Conservation (phyloP, 1,140 invertebrate species). For the Ceratina japonica region DNA sequence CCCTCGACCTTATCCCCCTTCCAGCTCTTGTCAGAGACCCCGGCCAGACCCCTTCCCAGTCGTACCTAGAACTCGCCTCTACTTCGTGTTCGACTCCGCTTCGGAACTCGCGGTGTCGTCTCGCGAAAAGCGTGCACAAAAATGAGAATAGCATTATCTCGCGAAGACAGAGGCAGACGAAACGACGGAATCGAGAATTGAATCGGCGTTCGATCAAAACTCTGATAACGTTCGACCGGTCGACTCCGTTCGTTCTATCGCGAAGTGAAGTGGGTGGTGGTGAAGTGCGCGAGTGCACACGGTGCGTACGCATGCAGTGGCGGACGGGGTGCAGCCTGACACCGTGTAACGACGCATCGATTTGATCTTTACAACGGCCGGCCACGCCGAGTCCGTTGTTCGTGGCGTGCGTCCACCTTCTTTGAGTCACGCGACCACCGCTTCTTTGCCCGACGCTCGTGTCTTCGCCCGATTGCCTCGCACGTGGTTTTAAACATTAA, state of each 20-base stretch:
- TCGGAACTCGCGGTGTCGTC: conserved; percentile 33
- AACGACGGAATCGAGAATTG: no score
- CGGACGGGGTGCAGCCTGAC: conserved; percentile 23
- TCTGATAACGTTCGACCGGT: no score
- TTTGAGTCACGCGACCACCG: not conserved
- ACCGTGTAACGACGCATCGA: conserved; percentile 44
- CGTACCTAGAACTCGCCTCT: conserved; percentile 61
- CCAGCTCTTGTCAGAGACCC: conserved; percentile 56
- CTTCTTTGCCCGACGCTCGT: no score
- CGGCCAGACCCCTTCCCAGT: conserved; percentile 61
- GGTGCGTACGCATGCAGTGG: conserved; percentile 24
- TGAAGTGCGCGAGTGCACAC: conserved; percentile 30
- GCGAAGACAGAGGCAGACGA: not conserved
- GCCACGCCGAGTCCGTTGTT: conserved; percentile 16
- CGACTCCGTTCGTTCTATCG: no score
- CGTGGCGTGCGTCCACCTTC: not conserved
- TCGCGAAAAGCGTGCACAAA: not conserved
- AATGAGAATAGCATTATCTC: not conserved
- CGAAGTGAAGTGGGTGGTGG: not conserved
- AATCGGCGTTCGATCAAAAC: no score
- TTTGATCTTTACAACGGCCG: conserved; percentile 39
- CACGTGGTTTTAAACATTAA: not conserved
- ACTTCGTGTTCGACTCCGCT: conserved; percentile 54
- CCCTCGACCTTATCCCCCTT: conserved; percentile 73
- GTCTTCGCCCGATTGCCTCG: not conserved